phyloP scores from a whole-genome alignment of 2,797 vertebrate species.

The Enteromius fasciolatus region DNA sequence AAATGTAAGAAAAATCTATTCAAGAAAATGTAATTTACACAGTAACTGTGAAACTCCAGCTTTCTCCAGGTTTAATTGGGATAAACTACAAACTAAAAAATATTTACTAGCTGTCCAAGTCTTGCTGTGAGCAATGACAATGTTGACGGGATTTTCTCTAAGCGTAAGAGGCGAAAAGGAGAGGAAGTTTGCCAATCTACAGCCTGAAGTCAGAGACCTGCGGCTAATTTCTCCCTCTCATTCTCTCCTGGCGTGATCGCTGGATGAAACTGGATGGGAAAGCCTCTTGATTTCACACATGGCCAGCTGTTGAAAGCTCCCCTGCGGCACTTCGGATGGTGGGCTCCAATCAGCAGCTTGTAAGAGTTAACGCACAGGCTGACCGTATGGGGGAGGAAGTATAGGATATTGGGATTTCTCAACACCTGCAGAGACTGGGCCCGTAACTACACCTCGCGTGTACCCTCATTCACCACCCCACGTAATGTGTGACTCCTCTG shows the following conservation, averaged over 20 bases:
- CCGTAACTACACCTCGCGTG: background rate
- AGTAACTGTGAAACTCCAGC: slow-evolving; percentile 45
- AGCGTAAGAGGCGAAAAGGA: slow-evolving; percentile 23
- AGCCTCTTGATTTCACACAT: slow-evolving; percentile 57
- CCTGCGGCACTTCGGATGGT: slow-evolving; percentile 1
- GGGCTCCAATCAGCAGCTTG: slow-evolving; percentile 12
- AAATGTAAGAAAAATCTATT: background rate
- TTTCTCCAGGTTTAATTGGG: slow-evolving; percentile 43
- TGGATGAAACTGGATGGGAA: slow-evolving; percentile 47
- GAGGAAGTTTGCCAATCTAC: background rate
- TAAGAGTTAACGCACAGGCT: background rate
- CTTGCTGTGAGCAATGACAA: slow-evolving; percentile 54
- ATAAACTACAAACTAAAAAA: slow-evolving; percentile 10
- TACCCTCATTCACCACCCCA: background rate
- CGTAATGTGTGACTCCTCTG: slow-evolving; percentile 19
- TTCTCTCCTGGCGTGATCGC: slow-evolving; percentile 32
- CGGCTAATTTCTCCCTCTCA: slow-evolving; percentile 44
- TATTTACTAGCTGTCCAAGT: slow-evolving; percentile 48
- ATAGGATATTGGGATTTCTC: slow-evolving; percentile 13
- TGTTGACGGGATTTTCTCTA: slow-evolving; percentile 55
- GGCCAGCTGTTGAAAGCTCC: slow-evolving; percentile 45
- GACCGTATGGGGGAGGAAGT: background rate
- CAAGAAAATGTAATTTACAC: slow-evolving; percentile 28
- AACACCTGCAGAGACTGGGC: background rate
- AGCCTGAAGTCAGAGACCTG: slow-evolving; percentile 29